Evolutionary conservation across 2,888 invertebrate species (phyloP).

Genomic region (Ectobius pallidus): DNA sequence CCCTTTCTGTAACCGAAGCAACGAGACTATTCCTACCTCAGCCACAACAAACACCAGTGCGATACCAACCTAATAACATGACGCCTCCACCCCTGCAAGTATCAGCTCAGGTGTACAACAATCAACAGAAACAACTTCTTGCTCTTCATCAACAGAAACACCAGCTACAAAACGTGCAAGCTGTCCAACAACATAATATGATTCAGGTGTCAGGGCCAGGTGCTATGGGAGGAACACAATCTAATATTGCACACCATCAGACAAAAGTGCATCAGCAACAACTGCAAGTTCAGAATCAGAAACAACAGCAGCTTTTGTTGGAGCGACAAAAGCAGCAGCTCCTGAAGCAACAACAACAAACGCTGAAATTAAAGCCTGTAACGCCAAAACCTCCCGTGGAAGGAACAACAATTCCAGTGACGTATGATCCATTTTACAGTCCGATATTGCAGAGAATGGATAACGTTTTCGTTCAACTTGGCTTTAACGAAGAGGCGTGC

Average conservation of each 20-base stretch:
- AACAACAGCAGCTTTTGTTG: slow-evolving; percentile 33
- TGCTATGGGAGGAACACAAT: not conserved
- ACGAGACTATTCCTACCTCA: not conserved
- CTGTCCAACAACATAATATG: not conserved
- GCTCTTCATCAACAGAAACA: not conserved
- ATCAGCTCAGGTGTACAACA: not conserved
- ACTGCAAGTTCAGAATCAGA: slow-evolving; percentile 38
- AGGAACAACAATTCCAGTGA: slow-evolving; percentile 37
- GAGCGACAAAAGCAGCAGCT: slow-evolving; percentile 46
- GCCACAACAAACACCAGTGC: slow-evolving; percentile 11
- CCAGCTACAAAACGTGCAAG: too few species aligned
- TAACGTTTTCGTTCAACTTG: slow-evolving; percentile 52
- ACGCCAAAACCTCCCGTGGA: slow-evolving; percentile 32
- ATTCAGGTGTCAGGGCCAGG: not conserved
- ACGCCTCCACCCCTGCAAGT: slow-evolving; percentile 36
- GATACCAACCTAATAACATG: slow-evolving; percentile 41
- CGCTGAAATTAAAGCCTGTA: slow-evolving; percentile 54
- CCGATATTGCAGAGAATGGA: slow-evolving; percentile 53
- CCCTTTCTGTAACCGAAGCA: not conserved
- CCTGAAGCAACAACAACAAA: slow-evolving; percentile 64
- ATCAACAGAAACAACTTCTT: not conserved
- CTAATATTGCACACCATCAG: slow-evolving; percentile 23
- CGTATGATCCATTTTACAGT: slow-evolving; percentile 53
- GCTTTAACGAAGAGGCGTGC: slow-evolving; percentile 52
- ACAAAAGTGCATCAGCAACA: slow-evolving; percentile 40